Base-by-base conservation (phyloP, 2,888 invertebrate species). In the Pocota personata region DNA sequence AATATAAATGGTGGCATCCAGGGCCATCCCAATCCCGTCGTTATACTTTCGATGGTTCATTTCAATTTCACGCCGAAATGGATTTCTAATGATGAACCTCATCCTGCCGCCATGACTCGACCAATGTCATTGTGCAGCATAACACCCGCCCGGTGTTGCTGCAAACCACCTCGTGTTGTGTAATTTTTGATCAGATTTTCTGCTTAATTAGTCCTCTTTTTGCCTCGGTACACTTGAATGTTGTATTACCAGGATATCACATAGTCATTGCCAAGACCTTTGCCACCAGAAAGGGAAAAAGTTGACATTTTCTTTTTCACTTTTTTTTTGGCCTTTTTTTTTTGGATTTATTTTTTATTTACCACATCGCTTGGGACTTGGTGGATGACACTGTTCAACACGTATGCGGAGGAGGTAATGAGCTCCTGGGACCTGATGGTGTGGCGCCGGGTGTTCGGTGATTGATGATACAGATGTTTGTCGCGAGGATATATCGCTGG, bases 111-210 rank as follows among this genome's bases (percentile, higher is more conserved):
- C 46, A 16, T 43, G 30, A 6, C 24, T 5, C 3, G 2, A 2
- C 8, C 35, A 6, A 27, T 8, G 8, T 24, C n/a, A 40, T 67
- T 67, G 12, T 35, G 48, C 35, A 50, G 32, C n/a, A 37, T 24
- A 40, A 6, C 19, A 0, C 10, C 8, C 32, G 6, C 16, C 6
- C 43, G 12, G 7, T 32, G 0, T 35, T n/a, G 27, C 3, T 8
- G 4, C n/a, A 30, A 12, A 10, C 67, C 69, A 30, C 27, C 37
- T 19, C n/a, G 32, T 16, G 32, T 48, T 48, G 58, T 10, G 66
- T 76, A 76, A 75, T 67, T 67, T 67, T 67, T 76, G 76, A 76
- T 76, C 76, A 67, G 57, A 76, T 76, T 67, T 76, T 76, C 76
- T 67, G 76, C 76, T 76, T 67, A 76, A 76, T 76, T 76, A 76